These are phyloP conservation scores for Helicoverpa zea DNA, from an alignment of 1,140 invertebrate species.

Conservation along the genomic window DNA sequence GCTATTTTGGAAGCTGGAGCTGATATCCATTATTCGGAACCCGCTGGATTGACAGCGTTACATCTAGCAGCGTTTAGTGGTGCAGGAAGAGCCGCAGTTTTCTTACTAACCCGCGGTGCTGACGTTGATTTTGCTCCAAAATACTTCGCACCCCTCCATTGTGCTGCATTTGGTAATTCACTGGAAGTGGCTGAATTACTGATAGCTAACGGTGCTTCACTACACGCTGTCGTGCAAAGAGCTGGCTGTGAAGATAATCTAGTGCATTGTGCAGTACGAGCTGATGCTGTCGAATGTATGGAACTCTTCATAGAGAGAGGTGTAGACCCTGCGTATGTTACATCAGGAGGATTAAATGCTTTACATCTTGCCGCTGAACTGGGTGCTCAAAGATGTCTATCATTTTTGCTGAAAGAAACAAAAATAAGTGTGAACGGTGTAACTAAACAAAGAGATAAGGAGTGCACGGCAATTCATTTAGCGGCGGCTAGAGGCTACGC, in stretches of 20 bases:
- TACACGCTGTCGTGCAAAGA: conserved; percentile 82
- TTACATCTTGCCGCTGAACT: conserved; percentile 88
- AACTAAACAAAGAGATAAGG: conserved; percentile 86
- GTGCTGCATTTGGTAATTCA: conserved; percentile 87
- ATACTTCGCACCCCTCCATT: conserved; percentile 88
- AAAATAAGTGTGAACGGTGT: conserved; percentile 80
- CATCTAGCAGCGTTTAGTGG: conserved; percentile 89
- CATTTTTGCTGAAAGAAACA: conserved; percentile 85
- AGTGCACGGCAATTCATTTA: conserved; percentile 89
- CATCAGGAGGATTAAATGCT: conserved; percentile 87
- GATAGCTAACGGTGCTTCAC: conserved; percentile 83
- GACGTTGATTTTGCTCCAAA: conserved; percentile 85
- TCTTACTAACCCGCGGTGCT: conserved; percentile 87
- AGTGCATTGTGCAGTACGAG: conserved; percentile 87
- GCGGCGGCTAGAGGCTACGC: conserved; percentile 89
- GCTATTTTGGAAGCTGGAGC: conserved; percentile 83
- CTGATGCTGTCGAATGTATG: conserved; percentile 87
- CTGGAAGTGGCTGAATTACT: conserved; percentile 85
- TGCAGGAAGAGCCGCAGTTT: conserved; percentile 84
- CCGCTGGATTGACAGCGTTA: conserved; percentile 86
- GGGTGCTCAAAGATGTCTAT: conserved; percentile 86
- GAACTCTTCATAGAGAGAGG: conserved; percentile 87
- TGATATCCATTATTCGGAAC: conserved; percentile 86
- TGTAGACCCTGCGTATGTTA: conserved; percentile 85
- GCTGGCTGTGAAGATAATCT: conserved; percentile 86